These are phyloP conservation scores for Craniophora ligustri DNA, from an alignment of 2,888 invertebrate genomes.

Conservation along the genomic window DNA sequence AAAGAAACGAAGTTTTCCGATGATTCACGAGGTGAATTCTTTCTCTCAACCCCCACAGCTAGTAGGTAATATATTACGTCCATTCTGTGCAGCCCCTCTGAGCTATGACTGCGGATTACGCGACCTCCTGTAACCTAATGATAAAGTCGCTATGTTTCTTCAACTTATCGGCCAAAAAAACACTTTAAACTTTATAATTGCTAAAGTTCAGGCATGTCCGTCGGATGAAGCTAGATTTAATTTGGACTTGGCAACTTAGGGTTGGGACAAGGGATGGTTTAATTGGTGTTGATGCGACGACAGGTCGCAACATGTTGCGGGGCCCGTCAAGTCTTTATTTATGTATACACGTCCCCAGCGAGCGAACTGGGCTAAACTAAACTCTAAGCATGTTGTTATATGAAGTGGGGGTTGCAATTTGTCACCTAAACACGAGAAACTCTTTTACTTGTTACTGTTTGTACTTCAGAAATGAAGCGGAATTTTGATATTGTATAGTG, in stretches of 20 bases:
- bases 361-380: conserved; percentile 17
- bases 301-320: conserved; percentile 44
- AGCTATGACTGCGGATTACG: conserved; percentile 52
- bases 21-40: conserved; percentile 62
- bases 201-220: conserved; percentile 62
- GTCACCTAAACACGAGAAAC: not conserved
- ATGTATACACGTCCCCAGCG: conserved; percentile 20
- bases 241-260: conserved; percentile 56
- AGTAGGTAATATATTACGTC: conserved; percentile 61
- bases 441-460: not conserved
- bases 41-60: conserved; percentile 51
- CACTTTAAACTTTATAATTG: conserved; percentile 73
- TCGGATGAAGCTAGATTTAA: conserved; percentile 62
- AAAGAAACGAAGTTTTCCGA: conserved; percentile 30
- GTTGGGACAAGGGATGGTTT: conserved; percentile 44
- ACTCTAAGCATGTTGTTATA: conserved; percentile 19
- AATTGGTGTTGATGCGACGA: conserved; percentile 55
- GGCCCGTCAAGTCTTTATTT: conserved; percentile 33
- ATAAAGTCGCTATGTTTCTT: conserved; percentile 56
- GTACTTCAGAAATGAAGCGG: too few relatives aligned
- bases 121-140: conserved; percentile 37
- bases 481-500: too few relatives aligned
- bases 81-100: conserved; percentile 57
- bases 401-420: conserved; percentile 5
- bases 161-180: conserved; percentile 64